Base-by-base conservation (phyloP, 2,888 invertebrate genomes). In the Stenoptilia bipunctidactyla region DNA sequence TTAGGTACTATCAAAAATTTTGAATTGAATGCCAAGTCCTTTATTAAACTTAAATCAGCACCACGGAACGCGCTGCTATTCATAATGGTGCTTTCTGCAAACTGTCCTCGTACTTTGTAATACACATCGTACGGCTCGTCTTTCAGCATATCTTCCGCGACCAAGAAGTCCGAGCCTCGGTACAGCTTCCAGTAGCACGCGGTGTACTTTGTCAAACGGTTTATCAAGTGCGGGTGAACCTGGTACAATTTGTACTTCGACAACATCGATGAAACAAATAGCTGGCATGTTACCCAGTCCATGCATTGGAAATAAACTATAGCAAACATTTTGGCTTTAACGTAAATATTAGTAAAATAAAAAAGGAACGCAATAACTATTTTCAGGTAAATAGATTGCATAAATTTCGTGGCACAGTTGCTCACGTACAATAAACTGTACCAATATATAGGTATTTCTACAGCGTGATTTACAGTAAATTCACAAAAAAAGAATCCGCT, bases 131-230 rank as follows among this genome's bases (percentile, higher is more conserved):
- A 66, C 6, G 77, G 72, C 45, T 74, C 72, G 39, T 63, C 48
- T 48, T 57, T 62, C 35, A 72, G 44, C 8, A 20, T 20, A 4
- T 55, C 39, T 44, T 62, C 61, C 1, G 67, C 63, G 30, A 66
- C 48, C 50, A 73, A 54, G 1, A 75, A 58, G 44, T 73, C 72
- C 42, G 57, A 56, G 2, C 76, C 75, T 35, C 58, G 55, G 42
- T 64, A 70, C 50, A 73, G 69, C 45, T 68, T 74, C 73, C 76
- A 79, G 44, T 76, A 69, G 30, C 75, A 75, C 12, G 47, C n/a
- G 37, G 77, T 53, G 51, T 75, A 75, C 43, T 53, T 61, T 20
- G 69, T 53, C 15, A 79, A 48, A 5, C 75, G 64, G 36, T 45
- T 58, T 37, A 73, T 45, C 15, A 77, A 52, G 42, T 62, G 58